phyloP scores from a whole-genome alignment of 2,888 invertebrate species.

The Volucella inanis region DNA sequence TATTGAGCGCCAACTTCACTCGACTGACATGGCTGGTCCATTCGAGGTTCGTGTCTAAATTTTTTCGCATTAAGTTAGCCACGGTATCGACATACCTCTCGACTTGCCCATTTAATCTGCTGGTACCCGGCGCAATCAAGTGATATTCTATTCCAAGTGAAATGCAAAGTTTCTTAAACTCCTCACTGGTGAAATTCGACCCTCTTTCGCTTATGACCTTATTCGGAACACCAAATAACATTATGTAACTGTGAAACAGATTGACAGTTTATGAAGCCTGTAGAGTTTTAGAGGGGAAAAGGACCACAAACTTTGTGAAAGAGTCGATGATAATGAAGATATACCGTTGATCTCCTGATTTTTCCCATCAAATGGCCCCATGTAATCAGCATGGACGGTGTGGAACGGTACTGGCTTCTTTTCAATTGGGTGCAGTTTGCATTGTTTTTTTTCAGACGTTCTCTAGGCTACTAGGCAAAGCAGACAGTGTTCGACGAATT shows the following conservation, averaged over 20 bases:
- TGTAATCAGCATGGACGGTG: constrained; percentile 53
- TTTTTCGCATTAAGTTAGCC: constrained; percentile 26
- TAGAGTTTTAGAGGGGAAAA: constrained; percentile 5
- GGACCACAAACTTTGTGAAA: constrained; percentile 22
- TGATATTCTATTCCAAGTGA: constrained; percentile 29
- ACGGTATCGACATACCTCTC: constrained; percentile 29
- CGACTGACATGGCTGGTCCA: constrained; percentile 31
- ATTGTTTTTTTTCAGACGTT: too few relatives aligned
- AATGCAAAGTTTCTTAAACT: constrained; percentile 19
- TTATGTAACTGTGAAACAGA: neutral
- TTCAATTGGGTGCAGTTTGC: constrained; percentile 62
- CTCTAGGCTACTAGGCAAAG: constrained; percentile 45
- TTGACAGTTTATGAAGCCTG: neutral
- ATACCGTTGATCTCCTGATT: constrained; percentile 22
- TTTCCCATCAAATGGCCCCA: constrained; percentile 58
- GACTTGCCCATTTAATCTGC: constrained; percentile 28
- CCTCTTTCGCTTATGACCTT: constrained; percentile 37
- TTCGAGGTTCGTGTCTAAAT: constrained; percentile 15
- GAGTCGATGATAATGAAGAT: constrained; percentile 43
- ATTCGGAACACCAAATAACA: constrained; percentile 10
- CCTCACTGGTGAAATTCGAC: constrained; percentile 40
- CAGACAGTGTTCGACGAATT: constrained; percentile 60
- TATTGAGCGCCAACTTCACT: constrained; percentile 31
- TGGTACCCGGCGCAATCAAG: constrained; percentile 34
- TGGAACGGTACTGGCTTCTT: constrained; percentile 53